Conservation (phyloP, 2,113 vertebrate genomes). For the Nyctibius bracteatus region DNA sequence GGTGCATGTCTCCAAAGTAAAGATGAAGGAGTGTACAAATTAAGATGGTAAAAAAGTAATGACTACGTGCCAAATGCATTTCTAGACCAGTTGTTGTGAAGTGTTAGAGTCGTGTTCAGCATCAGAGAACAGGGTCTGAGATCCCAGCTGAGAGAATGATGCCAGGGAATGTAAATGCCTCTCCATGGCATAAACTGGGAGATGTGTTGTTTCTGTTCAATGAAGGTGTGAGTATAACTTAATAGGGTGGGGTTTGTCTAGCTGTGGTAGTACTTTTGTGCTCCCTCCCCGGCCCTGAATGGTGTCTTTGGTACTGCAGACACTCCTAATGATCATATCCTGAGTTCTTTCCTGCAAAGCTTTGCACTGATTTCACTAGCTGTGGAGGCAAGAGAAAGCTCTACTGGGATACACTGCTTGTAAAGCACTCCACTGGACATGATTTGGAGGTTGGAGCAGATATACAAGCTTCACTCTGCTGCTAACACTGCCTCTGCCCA, state of each 20-base stretch:
- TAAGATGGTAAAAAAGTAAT: neutral
- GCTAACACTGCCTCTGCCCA: neutral
- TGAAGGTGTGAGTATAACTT: neutral
- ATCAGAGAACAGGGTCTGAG: neutral
- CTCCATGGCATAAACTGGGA: neutral
- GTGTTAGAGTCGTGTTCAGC: neutral
- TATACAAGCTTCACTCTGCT: neutral
- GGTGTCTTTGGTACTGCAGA: neutral
- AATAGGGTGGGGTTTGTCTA: neutral
- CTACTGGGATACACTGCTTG: neutral
- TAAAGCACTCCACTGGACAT: neutral
- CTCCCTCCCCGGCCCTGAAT: rapidly evolving
- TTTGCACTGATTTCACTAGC: neutral
- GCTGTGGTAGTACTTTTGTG: no score
- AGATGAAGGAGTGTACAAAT: neutral
- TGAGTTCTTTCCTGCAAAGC: neutral
- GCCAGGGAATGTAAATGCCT: neutral
- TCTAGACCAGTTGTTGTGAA: neutral
- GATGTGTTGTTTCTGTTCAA: neutral
- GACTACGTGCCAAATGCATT: neutral
- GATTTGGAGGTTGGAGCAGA: neutral
- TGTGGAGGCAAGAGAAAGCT: neutral
- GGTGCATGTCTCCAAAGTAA: neutral
- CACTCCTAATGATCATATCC: neutral
- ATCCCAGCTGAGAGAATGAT: neutral